Conservation (phyloP, 2,888 invertebrate species). For the Parapristionchus giblindavisi region DNA sequence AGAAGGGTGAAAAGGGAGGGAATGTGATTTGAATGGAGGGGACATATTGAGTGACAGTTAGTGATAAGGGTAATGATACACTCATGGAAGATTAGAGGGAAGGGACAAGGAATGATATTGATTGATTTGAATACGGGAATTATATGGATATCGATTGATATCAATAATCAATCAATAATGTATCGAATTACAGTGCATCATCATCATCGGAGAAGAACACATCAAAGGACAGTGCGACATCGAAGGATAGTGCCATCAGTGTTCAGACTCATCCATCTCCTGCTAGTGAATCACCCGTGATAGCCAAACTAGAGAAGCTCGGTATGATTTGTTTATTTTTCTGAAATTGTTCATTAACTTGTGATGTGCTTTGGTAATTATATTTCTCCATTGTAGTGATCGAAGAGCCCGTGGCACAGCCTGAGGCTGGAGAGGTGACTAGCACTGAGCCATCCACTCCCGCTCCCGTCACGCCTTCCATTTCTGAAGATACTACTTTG, state of each 20-base stretch:
- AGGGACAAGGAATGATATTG: too few relatives aligned
- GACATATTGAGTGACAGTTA: too few relatives aligned
- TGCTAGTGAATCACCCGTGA: background rate
- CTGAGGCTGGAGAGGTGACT: too few relatives aligned
- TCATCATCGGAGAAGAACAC: constrained; percentile 37
- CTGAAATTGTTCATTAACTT: background rate
- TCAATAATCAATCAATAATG: background rate
- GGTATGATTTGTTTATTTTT: background rate
- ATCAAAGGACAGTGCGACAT: constrained; percentile 22
- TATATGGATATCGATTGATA: too few relatives aligned
- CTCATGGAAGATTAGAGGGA: too few relatives aligned
- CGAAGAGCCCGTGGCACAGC: background rate
- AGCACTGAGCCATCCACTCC: constrained; percentile 34
- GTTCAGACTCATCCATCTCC: constrained; percentile 17
- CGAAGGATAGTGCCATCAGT: constrained; percentile 10
- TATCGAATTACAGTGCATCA: constrained; percentile 11
- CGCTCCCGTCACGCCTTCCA: constrained; percentile 35
- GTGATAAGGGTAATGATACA: too few relatives aligned
- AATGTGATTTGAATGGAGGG: too few relatives aligned
- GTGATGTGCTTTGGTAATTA: background rate
- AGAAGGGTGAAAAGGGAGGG: too few relatives aligned
- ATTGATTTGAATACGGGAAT: too few relatives aligned
- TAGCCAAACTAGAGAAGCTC: constrained; percentile 13
- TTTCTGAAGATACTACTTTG: constrained; percentile 1
- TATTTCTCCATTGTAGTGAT: background rate